phyloP scores from a whole-genome alignment of 2,888 invertebrate species.

The Isotomurus palustris region DNA sequence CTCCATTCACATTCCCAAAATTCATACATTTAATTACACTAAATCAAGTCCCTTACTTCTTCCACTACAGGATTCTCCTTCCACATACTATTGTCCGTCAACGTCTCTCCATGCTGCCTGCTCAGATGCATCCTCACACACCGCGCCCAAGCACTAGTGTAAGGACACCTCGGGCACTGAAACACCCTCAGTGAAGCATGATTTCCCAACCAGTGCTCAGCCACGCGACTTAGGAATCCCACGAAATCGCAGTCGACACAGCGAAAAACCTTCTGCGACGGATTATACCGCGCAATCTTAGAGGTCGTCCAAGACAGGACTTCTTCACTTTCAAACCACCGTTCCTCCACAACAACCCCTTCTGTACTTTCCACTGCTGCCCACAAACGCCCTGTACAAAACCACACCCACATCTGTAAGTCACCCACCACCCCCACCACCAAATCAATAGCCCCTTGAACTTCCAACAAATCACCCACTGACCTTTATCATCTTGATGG shows the following conservation, averaged over 20 bases:
- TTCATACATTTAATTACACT: too few relatives aligned
- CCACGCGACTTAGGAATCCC: conserved; percentile 66
- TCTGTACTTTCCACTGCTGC: conserved; percentile 31
- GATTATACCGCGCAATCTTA: conserved; percentile 74
- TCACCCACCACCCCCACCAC: background rate
- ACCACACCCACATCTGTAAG: background rate
- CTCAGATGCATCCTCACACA: conserved; percentile 68
- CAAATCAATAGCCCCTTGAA: background rate
- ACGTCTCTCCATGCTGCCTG: conserved; percentile 66
- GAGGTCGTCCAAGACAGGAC: conserved; percentile 70
- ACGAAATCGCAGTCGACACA: conserved; percentile 72
- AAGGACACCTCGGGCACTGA: conserved; percentile 65
- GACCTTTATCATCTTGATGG: conserved; percentile 36
- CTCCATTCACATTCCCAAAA: too few relatives aligned
- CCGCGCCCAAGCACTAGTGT: conserved; percentile 70
- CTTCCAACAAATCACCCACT: background rate
- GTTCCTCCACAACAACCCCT: conserved; percentile 48
- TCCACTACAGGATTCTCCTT: conserved; percentile 70
- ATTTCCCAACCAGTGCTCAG: conserved; percentile 72
- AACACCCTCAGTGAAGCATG: conserved; percentile 64
- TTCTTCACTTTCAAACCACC: conserved; percentile 68
- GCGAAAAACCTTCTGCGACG: conserved; percentile 67
- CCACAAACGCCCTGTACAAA: conserved; percentile 28
- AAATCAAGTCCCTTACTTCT: conserved; percentile 55
- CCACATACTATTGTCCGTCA: conserved; percentile 52